Evolutionary conservation across 2,797 vertebrate species (phyloP).

Genomic region (Enteromius radiatus): DNA sequence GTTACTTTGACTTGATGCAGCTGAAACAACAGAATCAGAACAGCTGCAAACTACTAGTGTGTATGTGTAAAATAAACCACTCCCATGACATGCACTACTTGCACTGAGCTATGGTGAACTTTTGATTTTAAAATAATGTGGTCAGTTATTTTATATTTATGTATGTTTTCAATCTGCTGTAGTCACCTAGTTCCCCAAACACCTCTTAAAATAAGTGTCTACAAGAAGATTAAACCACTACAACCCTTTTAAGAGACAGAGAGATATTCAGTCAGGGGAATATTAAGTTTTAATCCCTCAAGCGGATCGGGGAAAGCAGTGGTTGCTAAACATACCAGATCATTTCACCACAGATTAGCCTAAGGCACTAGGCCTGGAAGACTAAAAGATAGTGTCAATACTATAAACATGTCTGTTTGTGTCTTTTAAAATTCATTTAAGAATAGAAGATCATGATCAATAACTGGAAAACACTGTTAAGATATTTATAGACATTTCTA

Average conservation of each 20-base stretch:
- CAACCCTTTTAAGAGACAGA: not conserved
- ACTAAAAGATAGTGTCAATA: not conserved
- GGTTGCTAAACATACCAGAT: not conserved
- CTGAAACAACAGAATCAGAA: slow-evolving; percentile 37
- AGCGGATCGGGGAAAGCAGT: not conserved
- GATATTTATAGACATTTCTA: not conserved
- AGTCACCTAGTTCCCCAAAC: not conserved
- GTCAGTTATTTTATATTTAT: not conserved
- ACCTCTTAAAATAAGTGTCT: slow-evolving; percentile 13
- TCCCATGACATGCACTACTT: not conserved
- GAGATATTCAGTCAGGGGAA: not conserved
- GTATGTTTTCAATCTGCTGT: not conserved
- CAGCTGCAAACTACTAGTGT: slow-evolving; percentile 32
- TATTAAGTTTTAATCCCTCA: not conserved
- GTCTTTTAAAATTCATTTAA: not conserved
- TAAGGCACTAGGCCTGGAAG: not conserved
- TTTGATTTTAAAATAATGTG: no score
- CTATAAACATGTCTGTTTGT: no score
- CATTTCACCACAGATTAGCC: not conserved
- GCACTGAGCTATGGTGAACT: not conserved
- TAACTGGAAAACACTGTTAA: not conserved
- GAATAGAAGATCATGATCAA: not conserved
- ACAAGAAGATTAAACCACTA: slow-evolving; percentile 5
- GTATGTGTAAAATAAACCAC: not conserved
- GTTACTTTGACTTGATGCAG: slow-evolving; percentile 23